Evolutionary conservation across 2,113 vertebrate genomes (phyloP).

Genomic region (Pseudolaguvia tuberculata): DNA sequence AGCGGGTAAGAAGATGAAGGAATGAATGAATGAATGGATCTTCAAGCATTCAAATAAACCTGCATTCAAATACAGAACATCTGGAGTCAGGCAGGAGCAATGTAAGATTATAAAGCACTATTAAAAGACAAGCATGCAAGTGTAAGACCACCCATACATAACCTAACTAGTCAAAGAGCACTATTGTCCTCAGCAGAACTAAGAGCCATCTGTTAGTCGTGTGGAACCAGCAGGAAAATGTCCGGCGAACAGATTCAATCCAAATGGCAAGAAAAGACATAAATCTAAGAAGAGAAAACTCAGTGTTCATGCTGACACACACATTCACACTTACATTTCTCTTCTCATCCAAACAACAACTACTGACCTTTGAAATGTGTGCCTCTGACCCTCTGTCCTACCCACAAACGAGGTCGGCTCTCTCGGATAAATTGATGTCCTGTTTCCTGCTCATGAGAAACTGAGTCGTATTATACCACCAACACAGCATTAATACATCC

Average conservation of each 20-base stretch:
- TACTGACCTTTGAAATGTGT: conserved; percentile 28
- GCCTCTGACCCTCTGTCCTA: conserved; percentile 32
- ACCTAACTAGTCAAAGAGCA: conserved; percentile 52
- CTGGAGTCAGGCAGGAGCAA: conserved; percentile 11
- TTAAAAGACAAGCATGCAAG: conserved; percentile 29
- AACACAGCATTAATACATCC: not conserved
- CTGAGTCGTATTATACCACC: not conserved
- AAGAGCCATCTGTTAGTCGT: conserved; percentile 56
- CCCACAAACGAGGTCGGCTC: conserved; percentile 31
- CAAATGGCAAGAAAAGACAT: conserved; percentile 33
- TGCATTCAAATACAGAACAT: not conserved
- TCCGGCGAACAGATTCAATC: conserved; percentile 46
- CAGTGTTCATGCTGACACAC: conserved; percentile 27
- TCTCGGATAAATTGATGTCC: conserved; percentile 37
- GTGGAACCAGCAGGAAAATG: conserved; percentile 49
- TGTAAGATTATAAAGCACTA: conserved; percentile 15
- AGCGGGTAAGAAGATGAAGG: too few species aligned
- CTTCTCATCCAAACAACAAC: conserved; percentile 20
- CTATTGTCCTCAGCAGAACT: conserved; percentile 57
- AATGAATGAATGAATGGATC: too few species aligned
- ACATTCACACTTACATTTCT: conserved; percentile 16
- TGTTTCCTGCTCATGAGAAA: conserved; percentile 8
- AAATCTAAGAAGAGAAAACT: conserved; percentile 36
- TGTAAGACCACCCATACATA: conserved; percentile 55
- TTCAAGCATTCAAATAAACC: not conserved